A percentile compares a stretch with the other conserved stretches of the same genome.
phyloP scores from a whole-genome alignment of 2,888 invertebrate genomes.

The Clivina fossor region DNA sequence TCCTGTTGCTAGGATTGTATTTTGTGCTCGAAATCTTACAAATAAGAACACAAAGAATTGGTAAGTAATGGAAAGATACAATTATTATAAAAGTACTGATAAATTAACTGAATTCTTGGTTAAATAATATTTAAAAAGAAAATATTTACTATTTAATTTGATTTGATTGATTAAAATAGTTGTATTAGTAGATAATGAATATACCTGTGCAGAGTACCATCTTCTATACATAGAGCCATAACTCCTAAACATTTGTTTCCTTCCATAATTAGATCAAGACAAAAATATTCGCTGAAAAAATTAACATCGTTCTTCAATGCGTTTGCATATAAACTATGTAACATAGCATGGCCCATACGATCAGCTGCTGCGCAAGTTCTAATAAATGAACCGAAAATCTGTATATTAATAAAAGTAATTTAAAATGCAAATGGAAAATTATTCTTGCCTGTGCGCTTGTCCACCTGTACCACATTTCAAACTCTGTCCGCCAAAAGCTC shows the following conservation, averaged over 20 bases:
- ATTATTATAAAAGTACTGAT: not conserved
- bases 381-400: constrained; percentile 3
- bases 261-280: constrained; percentile 69
- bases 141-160: constrained; percentile 10
- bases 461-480: constrained; percentile 69
- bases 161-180: no score
- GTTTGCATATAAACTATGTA: constrained; percentile 72
- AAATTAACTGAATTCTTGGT: no score
- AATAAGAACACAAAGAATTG: not conserved
- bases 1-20: constrained; percentile 78
- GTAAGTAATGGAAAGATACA: not conserved
- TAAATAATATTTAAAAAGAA: no score
- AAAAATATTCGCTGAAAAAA: constrained; percentile 73
- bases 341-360: constrained; percentile 68
- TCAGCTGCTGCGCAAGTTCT: constrained; percentile 69
- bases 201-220: constrained; percentile 63
- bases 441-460: constrained; percentile 55
- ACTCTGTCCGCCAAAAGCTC: constrained; percentile 72
- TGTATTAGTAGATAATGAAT: no score
- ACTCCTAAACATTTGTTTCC: constrained; percentile 63
- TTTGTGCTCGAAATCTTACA: constrained; percentile 61
- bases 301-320: constrained; percentile 67
- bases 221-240: constrained; percentile 68
- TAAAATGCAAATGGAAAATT: constrained; percentile 7
- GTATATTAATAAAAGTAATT: not conserved